A percentile compares a stretch with the other conserved stretches of the same genome.
Conservation (phyloP, 1,140 invertebrate genomes). For the Cryptotermes secundus region DNA sequence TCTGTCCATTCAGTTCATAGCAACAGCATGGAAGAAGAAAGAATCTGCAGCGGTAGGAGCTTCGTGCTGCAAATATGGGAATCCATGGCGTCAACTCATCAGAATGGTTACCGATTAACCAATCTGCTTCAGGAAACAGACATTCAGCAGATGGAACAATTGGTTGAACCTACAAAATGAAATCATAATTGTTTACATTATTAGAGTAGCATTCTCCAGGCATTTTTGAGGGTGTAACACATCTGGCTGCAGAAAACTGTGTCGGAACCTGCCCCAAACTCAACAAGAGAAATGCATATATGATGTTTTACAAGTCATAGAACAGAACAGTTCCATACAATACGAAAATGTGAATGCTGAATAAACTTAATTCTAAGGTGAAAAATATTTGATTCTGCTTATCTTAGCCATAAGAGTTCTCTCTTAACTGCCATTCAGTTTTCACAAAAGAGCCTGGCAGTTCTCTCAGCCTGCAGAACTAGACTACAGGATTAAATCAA, state of each 20-base stretch:
- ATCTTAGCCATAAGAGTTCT: background rate
- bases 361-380: background rate
- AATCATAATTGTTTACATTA: background rate
- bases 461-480: background rate
- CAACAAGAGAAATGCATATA: too few species aligned
- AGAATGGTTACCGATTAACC: constrained; percentile 98
- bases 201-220: background rate
- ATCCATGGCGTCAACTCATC: constrained; percentile 98
- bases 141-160: constrained; percentile 54
- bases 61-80: constrained; percentile 82
- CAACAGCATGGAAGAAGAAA: constrained; percentile 95
- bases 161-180: constrained; percentile 8
- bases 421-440: background rate
- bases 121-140: constrained; percentile 78
- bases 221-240: too few species aligned
- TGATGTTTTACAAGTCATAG: background rate
- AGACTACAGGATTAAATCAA: background rate
- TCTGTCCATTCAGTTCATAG: constrained; percentile 85
- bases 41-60: constrained; percentile 67
- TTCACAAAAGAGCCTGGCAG: background rate
- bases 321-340: background rate
- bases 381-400: background rate
- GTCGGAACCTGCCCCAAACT: background rate
- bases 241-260: background rate
- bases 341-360: background rate